Evolutionary conservation across 2,797 vertebrate genomes (phyloP).

Genomic region (Eospalax fontanierii): DNA sequence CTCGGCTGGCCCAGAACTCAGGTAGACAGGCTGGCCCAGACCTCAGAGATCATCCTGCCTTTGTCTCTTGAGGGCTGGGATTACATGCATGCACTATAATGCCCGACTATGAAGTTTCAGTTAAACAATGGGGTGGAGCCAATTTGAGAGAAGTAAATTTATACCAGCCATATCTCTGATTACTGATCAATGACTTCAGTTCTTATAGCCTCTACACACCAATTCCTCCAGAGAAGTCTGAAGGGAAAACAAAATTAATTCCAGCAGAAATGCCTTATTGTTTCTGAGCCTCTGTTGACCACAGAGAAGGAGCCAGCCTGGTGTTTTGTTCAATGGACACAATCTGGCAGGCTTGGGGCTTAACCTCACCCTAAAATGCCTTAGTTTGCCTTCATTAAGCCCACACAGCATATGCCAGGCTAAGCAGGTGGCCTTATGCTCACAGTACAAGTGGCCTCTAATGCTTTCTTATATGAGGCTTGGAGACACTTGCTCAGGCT

Average conservation of each 20-base stretch:
- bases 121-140: background rate
- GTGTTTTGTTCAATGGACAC: conserved; percentile 3
- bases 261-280: background rate
- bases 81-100: too few relatives aligned
- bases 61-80: too few relatives aligned
- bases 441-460: background rate
- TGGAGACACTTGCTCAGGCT: background rate
- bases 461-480: background rate
- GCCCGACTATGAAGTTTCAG: background rate
- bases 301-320: background rate
- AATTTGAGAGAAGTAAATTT: conserved; percentile 4
- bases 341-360: background rate
- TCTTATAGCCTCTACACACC: background rate
- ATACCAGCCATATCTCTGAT: background rate
- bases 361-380: background rate
- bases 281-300: conserved; percentile 1
- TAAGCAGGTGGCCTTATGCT: background rate
- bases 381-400: conserved; percentile 15
- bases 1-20: too few relatives aligned
- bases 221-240: background rate
- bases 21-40: too few relatives aligned
- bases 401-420: background rate
- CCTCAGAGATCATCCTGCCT: too few relatives aligned
- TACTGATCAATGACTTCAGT: background rate
- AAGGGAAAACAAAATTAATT: conserved; percentile 40